These are phyloP conservation scores for Dusona sp. DNA, from an alignment of 2,888 invertebrate species.

Conservation along the genomic window DNA sequence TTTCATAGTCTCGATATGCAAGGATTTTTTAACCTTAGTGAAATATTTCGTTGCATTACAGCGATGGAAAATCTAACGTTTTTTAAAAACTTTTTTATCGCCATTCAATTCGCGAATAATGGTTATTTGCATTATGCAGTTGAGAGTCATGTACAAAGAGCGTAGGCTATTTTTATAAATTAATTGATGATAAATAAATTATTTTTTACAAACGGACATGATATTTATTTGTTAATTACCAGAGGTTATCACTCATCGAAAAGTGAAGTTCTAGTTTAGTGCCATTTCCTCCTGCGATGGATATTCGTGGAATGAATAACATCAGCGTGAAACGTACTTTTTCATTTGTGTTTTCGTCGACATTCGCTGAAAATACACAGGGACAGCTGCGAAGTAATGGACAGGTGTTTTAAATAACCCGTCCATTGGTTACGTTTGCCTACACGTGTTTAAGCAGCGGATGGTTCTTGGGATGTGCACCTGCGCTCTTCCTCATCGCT, in stretches of 20 bases:
- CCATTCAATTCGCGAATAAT: neutral
- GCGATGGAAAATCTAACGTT: neutral
- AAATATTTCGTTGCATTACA: neutral
- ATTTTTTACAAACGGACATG: neutral
- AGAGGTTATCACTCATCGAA: neutral
- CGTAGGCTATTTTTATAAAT: neutral
- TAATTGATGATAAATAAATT: neutral
- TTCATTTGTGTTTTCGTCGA: neutral
- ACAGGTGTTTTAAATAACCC: conserved; percentile 66
- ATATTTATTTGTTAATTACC: neutral
- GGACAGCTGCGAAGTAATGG: conserved; percentile 56
- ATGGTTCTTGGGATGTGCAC: conserved; percentile 29
- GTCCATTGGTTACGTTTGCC: conserved; percentile 27
- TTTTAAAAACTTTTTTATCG: neutral
- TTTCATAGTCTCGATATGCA: neutral
- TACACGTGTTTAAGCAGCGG: conserved; percentile 7
- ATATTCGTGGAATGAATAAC: neutral
- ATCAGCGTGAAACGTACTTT: neutral
- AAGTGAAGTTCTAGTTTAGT: neutral
- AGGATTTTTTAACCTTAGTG: neutral
- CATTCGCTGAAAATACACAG: conserved; percentile 26
- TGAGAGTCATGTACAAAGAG: neutral
- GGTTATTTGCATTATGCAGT: neutral
- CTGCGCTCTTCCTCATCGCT: conserved; percentile 34
- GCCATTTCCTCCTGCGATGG: neutral